Base-by-base conservation (phyloP, 2,797 vertebrate species). In the Sebastes nivosus region DNA sequence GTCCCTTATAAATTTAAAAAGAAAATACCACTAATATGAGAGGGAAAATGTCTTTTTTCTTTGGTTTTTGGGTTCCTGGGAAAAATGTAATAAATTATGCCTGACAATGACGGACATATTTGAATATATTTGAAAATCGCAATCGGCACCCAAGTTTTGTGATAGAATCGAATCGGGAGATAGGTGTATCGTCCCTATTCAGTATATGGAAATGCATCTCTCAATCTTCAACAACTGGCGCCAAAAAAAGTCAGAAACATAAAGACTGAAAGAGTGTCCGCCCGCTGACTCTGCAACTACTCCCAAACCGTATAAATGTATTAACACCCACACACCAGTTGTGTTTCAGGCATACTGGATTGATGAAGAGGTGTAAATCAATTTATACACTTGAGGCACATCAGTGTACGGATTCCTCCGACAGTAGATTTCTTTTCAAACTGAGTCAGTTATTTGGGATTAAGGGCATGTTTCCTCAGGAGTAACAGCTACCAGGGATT, bases 361-460 rank as follows among this genome's bases (percentile, higher is more conserved):
- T 78, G 64, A 77, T 63, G 63, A 64, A 34, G 32, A 46, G 60
- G 36, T 60, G 50, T 68, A 65, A 77, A 82, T 80, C 61, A 34
- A 50, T 77, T 34, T 29, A 61, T 46, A 30, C 60, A 80, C 75
- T 68, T 30, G 20, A 64, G 67, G 61, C 10, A 36, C 42, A 58
- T 63, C 27, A 13, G 27, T 34, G 34, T 2, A 8, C 46, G 1
- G 29, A 58, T 60, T 74, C 46, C 24, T 72, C 32, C 22, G 18
- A 79, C 32, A 29, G 27, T 4, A 4, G 16, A 24, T 59, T 34
- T 60, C 27, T 57, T 11, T 67, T 13, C 9, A 34, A 61, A 63
- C 11, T 10, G 6, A 59, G 63, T 54, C 42, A 27, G 20, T 13
- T 46, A n/a, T 69, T 61, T 78, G 20, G 22, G 34, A 57, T 58